These are phyloP conservation scores for Camelus bactrianus DNA, from an alignment of 2,113 vertebrate species.

Conservation along the genomic window DNA sequence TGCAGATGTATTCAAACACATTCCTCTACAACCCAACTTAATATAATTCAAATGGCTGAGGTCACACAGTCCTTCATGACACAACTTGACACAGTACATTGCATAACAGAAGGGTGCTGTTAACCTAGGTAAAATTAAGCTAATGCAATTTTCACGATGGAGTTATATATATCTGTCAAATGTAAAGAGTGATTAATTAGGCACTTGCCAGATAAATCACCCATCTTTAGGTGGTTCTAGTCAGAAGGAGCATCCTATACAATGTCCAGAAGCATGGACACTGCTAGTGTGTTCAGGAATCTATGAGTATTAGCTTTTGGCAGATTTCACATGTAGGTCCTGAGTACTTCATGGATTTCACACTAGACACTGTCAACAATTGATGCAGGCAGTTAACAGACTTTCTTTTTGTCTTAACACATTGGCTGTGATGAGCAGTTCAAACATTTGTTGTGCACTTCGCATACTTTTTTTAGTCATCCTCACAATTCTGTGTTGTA, in stretches of 20 bases:
- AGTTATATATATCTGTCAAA: background rate
- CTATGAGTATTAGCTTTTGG: background rate
- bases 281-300: background rate
- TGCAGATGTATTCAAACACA: background rate
- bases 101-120: background rate
- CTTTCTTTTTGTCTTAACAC: background rate
- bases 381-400: background rate
- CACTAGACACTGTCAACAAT: background rate
- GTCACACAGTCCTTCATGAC: rapidly evolving
- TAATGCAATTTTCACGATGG: background rate
- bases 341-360: background rate
- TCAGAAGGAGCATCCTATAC: background rate
- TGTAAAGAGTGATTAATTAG: background rate
- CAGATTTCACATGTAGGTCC: background rate
- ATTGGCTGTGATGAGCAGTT: background rate
- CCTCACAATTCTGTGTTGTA: background rate
- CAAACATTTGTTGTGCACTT: background rate
- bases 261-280: background rate
- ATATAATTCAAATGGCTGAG: background rate
- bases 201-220: background rate
- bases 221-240: background rate
- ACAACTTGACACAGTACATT: background rate
- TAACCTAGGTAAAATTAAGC: background rate
- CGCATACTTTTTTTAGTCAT: background rate
- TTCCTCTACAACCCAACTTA: background rate